Percentiles rank a stretch among this genome's conserved stretches.
Conservation (phyloP, 2,888 invertebrate genomes). For the Osmoderma eremita region DNA sequence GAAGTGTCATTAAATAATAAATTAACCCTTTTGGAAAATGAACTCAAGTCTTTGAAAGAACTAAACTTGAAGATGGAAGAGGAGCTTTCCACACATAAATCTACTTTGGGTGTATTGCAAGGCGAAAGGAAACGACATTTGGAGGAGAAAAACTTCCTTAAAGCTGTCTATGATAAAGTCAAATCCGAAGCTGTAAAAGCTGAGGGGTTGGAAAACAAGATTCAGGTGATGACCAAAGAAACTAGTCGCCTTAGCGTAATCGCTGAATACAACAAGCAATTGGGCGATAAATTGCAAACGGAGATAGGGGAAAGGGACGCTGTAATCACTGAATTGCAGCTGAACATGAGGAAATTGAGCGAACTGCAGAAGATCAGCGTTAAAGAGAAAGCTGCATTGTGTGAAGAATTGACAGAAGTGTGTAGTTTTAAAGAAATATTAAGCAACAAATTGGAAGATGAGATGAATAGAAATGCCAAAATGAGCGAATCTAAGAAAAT, state of each 20-base stretch:
- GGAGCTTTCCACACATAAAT: slow-evolving; percentile 54
- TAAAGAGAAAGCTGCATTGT: slow-evolving; percentile 59
- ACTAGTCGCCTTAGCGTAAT: slow-evolving; percentile 59
- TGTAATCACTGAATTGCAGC: slow-evolving; percentile 55
- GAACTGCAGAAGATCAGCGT: slow-evolving; percentile 55
- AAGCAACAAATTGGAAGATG: slow-evolving; percentile 53
- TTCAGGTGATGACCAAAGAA: slow-evolving; percentile 57
- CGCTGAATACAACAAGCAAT: slow-evolving; percentile 60
- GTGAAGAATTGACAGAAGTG: slow-evolving; percentile 58
- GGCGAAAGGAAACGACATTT: slow-evolving; percentile 57
- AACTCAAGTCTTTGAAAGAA: slow-evolving; percentile 51
- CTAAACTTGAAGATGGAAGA: slow-evolving; percentile 52
- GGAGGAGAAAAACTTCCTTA: slow-evolving; percentile 58
- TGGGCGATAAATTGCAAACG: slow-evolving; percentile 57
- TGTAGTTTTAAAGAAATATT: slow-evolving; percentile 57
- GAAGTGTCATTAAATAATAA: slow-evolving; percentile 52
- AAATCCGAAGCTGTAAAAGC: slow-evolving; percentile 56
- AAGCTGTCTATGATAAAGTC: slow-evolving; percentile 57
- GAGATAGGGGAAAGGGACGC: slow-evolving; percentile 57
- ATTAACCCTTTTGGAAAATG: slow-evolving; percentile 52
- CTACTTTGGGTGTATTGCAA: slow-evolving; percentile 56
- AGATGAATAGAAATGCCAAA: slow-evolving; percentile 54
- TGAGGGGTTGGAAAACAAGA: slow-evolving; percentile 56
- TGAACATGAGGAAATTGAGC: slow-evolving; percentile 56
- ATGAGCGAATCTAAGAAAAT: slow-evolving; percentile 55